Evolutionary conservation across 2,888 invertebrate species (phyloP).

Genomic region (Salpingus planirostris): DNA sequence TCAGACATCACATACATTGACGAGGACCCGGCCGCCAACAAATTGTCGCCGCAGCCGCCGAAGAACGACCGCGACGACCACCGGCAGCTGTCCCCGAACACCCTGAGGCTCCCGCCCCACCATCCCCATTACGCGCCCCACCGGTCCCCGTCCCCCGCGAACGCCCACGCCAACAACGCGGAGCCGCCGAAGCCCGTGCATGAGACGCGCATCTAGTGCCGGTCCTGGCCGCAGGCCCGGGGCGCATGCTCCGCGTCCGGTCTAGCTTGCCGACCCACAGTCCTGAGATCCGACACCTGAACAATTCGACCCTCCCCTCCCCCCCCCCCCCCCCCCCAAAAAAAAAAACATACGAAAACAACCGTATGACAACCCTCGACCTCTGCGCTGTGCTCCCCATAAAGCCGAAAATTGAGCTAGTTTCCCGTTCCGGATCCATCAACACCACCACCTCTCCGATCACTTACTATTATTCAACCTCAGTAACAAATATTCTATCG

Average conservation of each 20-base stretch:
- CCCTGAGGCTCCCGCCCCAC: slow-evolving; percentile 45
- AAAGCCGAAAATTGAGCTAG: too few relatives aligned
- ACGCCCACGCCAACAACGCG: slow-evolving; percentile 46
- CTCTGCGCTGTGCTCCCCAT: too few relatives aligned
- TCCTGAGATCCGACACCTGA: too few relatives aligned
- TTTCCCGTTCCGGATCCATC: slow-evolving; percentile 9
- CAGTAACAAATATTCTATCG: too few relatives aligned
- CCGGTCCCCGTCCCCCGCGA: slow-evolving; percentile 47
- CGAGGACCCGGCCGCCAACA: slow-evolving; percentile 39
- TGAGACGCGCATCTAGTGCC: slow-evolving; percentile 60
- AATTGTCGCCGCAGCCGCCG: slow-evolving; percentile 36
- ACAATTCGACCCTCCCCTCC: slow-evolving; percentile 2
- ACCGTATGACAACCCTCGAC: too few relatives aligned
- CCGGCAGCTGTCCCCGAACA: slow-evolving; percentile 41
- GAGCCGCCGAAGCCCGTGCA: slow-evolving; percentile 58
- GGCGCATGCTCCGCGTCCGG: slow-evolving; percentile 27
- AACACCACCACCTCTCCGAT: slow-evolving; percentile 4
- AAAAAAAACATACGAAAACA: too few relatives aligned
- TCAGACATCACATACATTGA: slow-evolving; percentile 70
- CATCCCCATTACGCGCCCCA: slow-evolving; percentile 48
- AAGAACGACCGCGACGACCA: slow-evolving; percentile 38
- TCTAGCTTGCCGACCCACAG: slow-evolving; percentile 11
- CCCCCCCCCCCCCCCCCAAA: too few relatives aligned
- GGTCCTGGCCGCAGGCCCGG: slow-evolving; percentile 35
- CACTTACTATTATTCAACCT: slow-evolving; percentile 11